Conservation (phyloP, 2,797 vertebrate species). For the Halcyon leucocephala region DNA sequence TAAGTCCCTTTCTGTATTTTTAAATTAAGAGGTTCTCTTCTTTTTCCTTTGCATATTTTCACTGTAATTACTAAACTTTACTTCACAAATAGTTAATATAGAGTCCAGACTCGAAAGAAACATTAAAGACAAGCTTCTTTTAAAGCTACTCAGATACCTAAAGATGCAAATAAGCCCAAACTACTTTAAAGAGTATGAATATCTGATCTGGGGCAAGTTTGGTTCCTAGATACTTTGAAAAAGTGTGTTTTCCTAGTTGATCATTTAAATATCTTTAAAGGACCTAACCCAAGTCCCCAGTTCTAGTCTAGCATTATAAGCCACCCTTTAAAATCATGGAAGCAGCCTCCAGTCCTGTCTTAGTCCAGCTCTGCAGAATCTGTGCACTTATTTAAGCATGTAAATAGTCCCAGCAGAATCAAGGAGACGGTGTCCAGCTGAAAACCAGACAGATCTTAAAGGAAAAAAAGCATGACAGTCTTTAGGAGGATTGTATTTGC, state of each 20-base stretch:
- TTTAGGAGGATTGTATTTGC: neutral
- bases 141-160: neutral
- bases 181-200: neutral
- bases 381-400: neutral
- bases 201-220: neutral
- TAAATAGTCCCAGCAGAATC: neutral
- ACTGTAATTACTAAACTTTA: conserved; percentile 25
- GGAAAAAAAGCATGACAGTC: neutral
- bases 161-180: neutral
- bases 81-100: neutral
- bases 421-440: neutral
- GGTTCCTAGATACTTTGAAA: neutral
- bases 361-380: neutral
- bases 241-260: neutral
- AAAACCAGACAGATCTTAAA: conserved; percentile 5
- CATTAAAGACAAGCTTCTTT: neutral
- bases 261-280: conserved; percentile 15
- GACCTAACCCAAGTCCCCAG: neutral
- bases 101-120: conserved; percentile 18
- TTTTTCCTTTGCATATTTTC: conserved; percentile 30
- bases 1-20: conserved; percentile 5
- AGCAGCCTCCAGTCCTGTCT: neutral
- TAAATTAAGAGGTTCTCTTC: neutral
- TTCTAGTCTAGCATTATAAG: neutral
- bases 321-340: neutral